These are phyloP conservation scores for Anoplopoma fimbria DNA, from an alignment of 2,113 vertebrate genomes.

Conservation along the genomic window DNA sequence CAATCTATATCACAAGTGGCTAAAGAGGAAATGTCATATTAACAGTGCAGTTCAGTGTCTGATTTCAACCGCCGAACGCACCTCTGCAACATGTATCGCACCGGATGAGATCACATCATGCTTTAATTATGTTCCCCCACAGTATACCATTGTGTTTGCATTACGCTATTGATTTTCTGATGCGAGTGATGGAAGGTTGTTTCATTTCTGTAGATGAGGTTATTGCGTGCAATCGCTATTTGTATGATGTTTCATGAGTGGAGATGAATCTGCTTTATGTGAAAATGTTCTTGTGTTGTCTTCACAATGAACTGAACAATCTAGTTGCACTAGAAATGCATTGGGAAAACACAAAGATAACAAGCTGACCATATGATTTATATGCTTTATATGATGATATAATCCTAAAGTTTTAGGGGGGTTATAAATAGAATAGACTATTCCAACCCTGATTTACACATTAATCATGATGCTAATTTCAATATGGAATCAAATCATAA, in stretches of 20 bases:
- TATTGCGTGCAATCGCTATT: not conserved
- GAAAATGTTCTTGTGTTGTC: not conserved
- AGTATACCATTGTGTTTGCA: not conserved
- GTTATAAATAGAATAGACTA: not conserved
- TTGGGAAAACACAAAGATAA: not conserved
- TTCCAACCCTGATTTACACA: slow-evolving; percentile 21
- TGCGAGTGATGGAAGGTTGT: not conserved
- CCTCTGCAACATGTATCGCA: not conserved
- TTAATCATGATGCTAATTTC: slow-evolving; percentile 31
- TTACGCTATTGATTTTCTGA: not conserved
- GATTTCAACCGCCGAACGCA: too few relatives aligned
- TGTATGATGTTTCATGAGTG: not conserved
- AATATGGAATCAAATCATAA: slow-evolving; percentile 34
- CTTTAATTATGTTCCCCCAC: not conserved
- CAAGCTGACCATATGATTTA: too few relatives aligned
- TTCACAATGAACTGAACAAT: not conserved
- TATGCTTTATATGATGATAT: not conserved
- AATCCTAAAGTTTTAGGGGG: not conserved
- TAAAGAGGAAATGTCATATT: slow-evolving; percentile 2
- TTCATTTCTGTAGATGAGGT: not conserved
- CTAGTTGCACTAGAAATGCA: not conserved
- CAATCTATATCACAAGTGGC: not conserved
- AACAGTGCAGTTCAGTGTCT: not conserved
- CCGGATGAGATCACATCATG: not conserved
- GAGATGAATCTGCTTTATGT: not conserved